phyloP scores from a whole-genome alignment of 2,113 vertebrate species.

The Solea solea region DNA sequence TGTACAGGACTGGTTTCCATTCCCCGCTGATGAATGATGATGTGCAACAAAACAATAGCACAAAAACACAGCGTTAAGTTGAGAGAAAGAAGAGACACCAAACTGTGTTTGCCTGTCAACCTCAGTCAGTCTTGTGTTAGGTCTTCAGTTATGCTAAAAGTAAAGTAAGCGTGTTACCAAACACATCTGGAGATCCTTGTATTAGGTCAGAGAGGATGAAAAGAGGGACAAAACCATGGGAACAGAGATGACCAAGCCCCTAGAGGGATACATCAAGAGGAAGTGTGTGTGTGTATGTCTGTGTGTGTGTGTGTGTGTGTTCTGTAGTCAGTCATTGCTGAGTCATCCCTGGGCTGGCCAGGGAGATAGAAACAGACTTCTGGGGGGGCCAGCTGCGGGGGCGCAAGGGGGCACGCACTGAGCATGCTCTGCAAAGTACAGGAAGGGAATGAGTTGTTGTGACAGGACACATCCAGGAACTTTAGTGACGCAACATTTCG shows the following conservation, averaged over 20 bases:
- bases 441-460: constrained; percentile 75
- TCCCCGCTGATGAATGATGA: constrained; percentile 33
- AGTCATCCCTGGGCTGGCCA: constrained; percentile 85
- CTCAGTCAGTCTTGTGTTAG: constrained; percentile 9
- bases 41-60: constrained; percentile 45
- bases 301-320: constrained; percentile 22
- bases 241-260: constrained; percentile 61
- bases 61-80: constrained; percentile 19
- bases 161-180: constrained; percentile 40
- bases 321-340: constrained; percentile 79
- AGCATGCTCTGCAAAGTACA: constrained; percentile 71
- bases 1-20: constrained; percentile 36
- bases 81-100: constrained; percentile 16
- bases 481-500: constrained; percentile 72
- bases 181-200: constrained; percentile 64
- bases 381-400: constrained; percentile 75
- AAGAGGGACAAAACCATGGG: constrained; percentile 70
- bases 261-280: constrained; percentile 61
- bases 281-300: constrained; percentile 50
- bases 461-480: constrained; percentile 72
- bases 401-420: constrained; percentile 50
- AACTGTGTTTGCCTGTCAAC: constrained; percentile 15
- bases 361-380: constrained; percentile 78
- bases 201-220: constrained; percentile 50
- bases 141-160: constrained; percentile 41